These are phyloP conservation scores for Hemicentrotus pulcherrimus DNA, from an alignment of 35 echinoderm and acorn worm genomes.

Conservation along the genomic window DNA sequence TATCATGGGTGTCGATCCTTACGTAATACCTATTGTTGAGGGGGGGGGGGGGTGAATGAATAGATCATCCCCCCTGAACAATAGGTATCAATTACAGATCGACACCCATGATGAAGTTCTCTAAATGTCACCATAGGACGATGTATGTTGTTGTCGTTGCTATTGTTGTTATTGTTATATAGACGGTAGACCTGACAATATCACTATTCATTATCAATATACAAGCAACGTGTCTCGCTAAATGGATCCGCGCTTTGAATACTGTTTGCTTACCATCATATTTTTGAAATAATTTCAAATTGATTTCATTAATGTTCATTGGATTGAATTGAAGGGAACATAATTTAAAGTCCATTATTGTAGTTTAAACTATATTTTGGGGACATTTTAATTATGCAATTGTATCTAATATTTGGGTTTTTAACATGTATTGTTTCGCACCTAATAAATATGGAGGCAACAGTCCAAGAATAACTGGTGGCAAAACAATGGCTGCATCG, in stretches of 20 bases:
- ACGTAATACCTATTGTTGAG: too few species aligned
- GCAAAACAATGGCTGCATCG: conserved; percentile 19
- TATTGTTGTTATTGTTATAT: neutral
- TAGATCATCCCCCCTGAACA: too few species aligned
- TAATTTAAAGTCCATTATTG: neutral
- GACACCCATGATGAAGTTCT: too few species aligned
- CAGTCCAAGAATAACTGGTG: neutral
- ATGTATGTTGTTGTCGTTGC: too few species aligned
- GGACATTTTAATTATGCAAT: neutral
- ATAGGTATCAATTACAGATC: too few species aligned
- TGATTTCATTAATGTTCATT: neutral
- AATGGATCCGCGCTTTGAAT: neutral
- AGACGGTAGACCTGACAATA: neutral
- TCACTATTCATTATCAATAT: neutral
- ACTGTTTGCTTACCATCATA: neutral
- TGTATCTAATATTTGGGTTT: neutral
- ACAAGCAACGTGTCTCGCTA: neutral
- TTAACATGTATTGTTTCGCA: neutral
- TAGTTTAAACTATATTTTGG: neutral
- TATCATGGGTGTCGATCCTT: too few species aligned
- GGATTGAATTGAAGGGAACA: neutral
- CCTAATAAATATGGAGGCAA: neutral
- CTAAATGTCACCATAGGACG: too few species aligned
- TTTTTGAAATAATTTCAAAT: neutral
- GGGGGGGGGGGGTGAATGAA: too few species aligned